Evolutionary conservation across 2,797 vertebrate genomes (phyloP), one percentile per base, ranked within the genome.

Genomic region (Falco biarmicus): DNA sequence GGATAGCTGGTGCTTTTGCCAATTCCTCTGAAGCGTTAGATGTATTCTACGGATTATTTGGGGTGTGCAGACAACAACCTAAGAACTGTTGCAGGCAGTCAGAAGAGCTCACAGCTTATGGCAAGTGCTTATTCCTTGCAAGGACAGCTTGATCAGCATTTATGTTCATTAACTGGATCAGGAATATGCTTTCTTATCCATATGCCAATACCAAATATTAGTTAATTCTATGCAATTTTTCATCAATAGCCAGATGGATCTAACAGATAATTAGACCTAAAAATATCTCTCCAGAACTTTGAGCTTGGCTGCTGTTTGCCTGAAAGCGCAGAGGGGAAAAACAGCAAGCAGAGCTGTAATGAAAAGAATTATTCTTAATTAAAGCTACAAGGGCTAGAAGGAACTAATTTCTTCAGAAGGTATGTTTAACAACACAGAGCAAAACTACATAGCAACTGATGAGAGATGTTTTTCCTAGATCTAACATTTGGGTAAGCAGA

Each of bases 371-470:
- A 70, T 47, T 91, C 51, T 84, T 77, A 77, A 89, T 45, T 92
- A 84, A 87, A 90, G 59, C 63, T 11, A 32, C 7, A 56, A 73
- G 9, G 29, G 34, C 60, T 85, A 64, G 50, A 83, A 69, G 9
- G 45, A 90, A 81, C 53, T 17, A 22, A 56, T 85, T 92, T 73
- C 85, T 84, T 86, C 43, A 71, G 31, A 56, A 86, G 78, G 34
- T 81, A 48, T 86, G 87, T 96, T 92, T 95, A 85, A 84, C 85
- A 94, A 95, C 93, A 96, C 22, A 18, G 12, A 85, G n/a, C 53
- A 81, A 78, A 94, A 75, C 70, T 54, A 71, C 60, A 50, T 8
- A 83, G 90, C 89, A 95, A 75, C 65, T 78, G 82, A 61, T 56
- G 34, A 76, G 45, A 82, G 34, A 28, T n/a, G 48, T 51, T 94